A percentile compares a stretch with the other conserved stretches of the same genome.
These are phyloP conservation scores for Rhinophrynus dorsalis DNA, from an alignment of 2,797 vertebrate genomes.

Conservation along the genomic window DNA sequence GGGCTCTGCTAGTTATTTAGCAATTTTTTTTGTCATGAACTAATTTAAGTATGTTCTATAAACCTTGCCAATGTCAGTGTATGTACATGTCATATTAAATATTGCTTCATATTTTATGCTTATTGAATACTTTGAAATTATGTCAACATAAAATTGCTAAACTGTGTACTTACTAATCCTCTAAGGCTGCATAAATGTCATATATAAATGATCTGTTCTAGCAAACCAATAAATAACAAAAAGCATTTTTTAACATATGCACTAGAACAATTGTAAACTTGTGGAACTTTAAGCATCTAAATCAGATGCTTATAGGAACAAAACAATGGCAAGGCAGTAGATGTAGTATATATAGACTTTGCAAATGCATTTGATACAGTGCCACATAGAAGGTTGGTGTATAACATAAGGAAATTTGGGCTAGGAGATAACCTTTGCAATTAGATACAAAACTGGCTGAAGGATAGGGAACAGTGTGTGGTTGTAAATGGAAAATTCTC, in stretches of 20 bases:
- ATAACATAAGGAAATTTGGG: too few species aligned
- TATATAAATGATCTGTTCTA: conserved; percentile 27
- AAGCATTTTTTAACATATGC: conserved; percentile 11
- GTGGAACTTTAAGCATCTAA: conserved; percentile 14
- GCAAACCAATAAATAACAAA: conserved; percentile 22
- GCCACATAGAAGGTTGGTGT: too few species aligned
- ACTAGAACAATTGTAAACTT: conserved; percentile 6
- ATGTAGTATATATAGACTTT: too few species aligned
- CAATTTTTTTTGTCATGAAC: conserved; percentile 41
- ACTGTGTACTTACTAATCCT: conserved; percentile 45
- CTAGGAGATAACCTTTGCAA: too few species aligned
- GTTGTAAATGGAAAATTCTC: too few species aligned
- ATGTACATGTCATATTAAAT: conserved; percentile 39
- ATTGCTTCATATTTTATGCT: conserved; percentile 46
- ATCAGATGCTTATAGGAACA: too few species aligned
- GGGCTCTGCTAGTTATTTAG: too few species aligned
- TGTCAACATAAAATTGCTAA: conserved; percentile 48
- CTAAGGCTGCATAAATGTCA: conserved; percentile 46
- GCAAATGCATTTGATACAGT: too few species aligned
- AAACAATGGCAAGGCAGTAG: too few species aligned
- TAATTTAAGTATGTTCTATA: conserved; percentile 43
- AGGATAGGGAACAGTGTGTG: too few species aligned
- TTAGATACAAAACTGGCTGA: too few species aligned
- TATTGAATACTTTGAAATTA: conserved; percentile 46
- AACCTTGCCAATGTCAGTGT: conserved; percentile 40